These are phyloP conservation scores for Phortica variegata DNA, from an alignment of 1,140 invertebrate species.

Conservation along the genomic window DNA sequence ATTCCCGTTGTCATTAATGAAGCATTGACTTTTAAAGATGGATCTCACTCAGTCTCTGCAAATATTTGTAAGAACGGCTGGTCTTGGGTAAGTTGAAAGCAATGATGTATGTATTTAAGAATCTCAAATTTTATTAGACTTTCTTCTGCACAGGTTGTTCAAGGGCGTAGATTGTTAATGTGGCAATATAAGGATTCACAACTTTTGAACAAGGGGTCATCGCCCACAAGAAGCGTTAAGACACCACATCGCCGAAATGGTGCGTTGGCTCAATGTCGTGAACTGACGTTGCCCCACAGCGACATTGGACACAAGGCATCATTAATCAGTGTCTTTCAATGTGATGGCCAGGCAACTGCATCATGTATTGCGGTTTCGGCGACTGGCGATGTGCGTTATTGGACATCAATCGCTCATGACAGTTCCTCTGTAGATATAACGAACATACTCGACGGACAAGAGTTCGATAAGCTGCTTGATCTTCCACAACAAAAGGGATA, in stretches of 20 bases:
- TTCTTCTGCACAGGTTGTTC: constrained; percentile 74
- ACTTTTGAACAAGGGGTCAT: not conserved
- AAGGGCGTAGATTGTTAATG: constrained; percentile 78
- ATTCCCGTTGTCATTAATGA: constrained; percentile 86
- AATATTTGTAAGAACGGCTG: constrained; percentile 68
- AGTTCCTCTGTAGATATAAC: constrained; percentile 80
- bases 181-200: constrained; percentile 75
- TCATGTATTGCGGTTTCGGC: constrained; percentile 91
- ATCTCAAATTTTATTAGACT: not conserved
- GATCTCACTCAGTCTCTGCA: constrained; percentile 63
- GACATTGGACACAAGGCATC: constrained; percentile 90
- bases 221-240: constrained; percentile 13
- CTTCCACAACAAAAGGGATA: constrained; percentile 73
- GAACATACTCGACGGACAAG: constrained; percentile 79
- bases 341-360: constrained; percentile 71
- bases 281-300: constrained; percentile 85
- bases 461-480: constrained; percentile 77
- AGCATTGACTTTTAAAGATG: constrained; percentile 72
- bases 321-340: constrained; percentile 77
- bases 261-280: constrained; percentile 66
- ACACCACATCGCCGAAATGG: constrained; percentile 55
- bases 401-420: constrained; percentile 87
- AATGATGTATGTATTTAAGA: not conserved
- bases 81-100: constrained; percentile 64
- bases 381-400: constrained; percentile 88